Conservation (phyloP, 2,797 vertebrate genomes). For the Toxotes lorentzi region DNA sequence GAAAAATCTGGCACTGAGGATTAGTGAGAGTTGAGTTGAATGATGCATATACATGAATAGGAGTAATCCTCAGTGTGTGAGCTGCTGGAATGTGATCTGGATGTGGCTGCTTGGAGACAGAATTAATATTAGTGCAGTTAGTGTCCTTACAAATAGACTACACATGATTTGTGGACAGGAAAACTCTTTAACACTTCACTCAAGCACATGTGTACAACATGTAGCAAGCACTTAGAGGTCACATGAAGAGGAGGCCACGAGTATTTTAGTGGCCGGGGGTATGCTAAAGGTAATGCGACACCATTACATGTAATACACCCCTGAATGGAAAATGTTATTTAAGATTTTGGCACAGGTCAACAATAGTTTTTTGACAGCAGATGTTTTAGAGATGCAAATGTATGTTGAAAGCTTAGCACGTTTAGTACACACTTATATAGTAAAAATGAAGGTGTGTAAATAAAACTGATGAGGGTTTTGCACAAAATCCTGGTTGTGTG, state of each 20-base stretch:
- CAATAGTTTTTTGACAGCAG: background rate
- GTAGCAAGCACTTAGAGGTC: constrained; percentile 17
- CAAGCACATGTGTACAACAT: constrained; percentile 22
- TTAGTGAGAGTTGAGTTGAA: constrained; percentile 45
- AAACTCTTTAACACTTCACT: background rate
- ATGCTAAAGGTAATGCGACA: constrained; percentile 50
- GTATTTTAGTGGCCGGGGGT: constrained; percentile 56
- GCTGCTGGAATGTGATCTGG: constrained; percentile 31
- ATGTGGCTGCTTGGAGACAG: background rate
- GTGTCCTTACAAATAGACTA: background rate
- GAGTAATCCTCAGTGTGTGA: constrained; percentile 49
- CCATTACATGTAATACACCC: constrained; percentile 10
- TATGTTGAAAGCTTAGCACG: background rate
- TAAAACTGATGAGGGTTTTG: constrained; percentile 5
- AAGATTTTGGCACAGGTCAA: constrained; percentile 4
- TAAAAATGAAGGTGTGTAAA: background rate
- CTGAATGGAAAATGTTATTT: constrained; percentile 52
- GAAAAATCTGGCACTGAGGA: constrained; percentile 26
- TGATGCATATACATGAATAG: constrained; percentile 23
- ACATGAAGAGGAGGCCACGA: constrained; percentile 45
- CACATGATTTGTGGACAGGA: background rate
- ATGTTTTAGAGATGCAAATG: background rate
- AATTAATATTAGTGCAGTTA: constrained; percentile 17
- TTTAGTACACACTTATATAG: background rate
- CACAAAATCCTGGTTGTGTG: constrained; percentile 1